Evolutionary conservation across 2,888 invertebrate genomes (phyloP).

Genomic region (Eretmocerus hayati): DNA sequence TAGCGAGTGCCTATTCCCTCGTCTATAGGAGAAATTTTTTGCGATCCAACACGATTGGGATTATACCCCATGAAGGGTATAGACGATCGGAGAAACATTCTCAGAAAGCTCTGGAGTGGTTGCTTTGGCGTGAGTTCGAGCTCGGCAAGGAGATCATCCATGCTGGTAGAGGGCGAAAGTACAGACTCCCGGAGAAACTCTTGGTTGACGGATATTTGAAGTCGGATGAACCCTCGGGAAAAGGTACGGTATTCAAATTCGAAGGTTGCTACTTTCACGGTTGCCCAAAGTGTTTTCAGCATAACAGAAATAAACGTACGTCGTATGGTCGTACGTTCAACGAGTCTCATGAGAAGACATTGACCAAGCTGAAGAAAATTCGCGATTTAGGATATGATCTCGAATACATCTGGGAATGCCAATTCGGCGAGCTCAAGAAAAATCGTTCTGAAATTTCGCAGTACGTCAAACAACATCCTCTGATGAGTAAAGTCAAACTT

Average conservation of each 20-base stretch:
- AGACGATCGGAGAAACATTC: neutral
- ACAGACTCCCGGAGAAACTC: neutral
- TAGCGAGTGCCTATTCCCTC: neutral
- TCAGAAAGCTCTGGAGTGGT: neutral
- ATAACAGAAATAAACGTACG: no score
- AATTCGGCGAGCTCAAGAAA: no score
- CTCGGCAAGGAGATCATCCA: neutral
- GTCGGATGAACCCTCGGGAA: neutral
- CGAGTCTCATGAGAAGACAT: no score
- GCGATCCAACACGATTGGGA: slow-evolving; percentile 25
- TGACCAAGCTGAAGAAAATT: no score
- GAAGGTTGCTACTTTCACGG: neutral
- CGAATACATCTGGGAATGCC: slow-evolving; percentile 3
- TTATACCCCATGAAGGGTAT: neutral
- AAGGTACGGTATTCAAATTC: neutral
- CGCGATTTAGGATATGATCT: no score
- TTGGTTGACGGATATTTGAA: neutral
- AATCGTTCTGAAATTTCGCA: no score
- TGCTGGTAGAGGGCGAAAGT: neutral
- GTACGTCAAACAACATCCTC: no score
- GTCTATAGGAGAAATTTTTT: slow-evolving; percentile 3
- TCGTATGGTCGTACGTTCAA: no score
- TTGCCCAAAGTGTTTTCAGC: neutral
- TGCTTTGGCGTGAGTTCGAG: slow-evolving; percentile 17
- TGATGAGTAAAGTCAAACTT: no score